These are phyloP conservation scores for Fregata magnificens DNA, from an alignment of 2,113 vertebrate genomes.

Conservation along the genomic window DNA sequence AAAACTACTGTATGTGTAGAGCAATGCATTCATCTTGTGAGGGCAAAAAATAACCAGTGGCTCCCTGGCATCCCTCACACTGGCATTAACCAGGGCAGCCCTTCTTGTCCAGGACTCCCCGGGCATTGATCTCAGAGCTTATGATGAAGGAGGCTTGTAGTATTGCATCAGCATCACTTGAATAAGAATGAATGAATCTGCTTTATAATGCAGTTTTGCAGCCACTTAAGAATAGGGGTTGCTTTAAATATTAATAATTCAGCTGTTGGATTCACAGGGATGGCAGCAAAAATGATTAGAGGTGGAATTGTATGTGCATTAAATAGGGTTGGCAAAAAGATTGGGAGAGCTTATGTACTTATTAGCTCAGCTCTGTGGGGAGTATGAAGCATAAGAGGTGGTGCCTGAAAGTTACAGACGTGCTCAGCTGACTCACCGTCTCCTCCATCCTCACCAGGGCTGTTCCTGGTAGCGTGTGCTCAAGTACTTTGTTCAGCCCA, in stretches of 20 bases:
- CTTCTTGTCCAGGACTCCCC: neutral
- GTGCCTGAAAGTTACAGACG: neutral
- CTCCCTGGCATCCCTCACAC: neutral
- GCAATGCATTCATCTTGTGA: neutral
- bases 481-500: neutral
- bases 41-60: neutral
- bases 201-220: neutral
- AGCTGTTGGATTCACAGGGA: neutral
- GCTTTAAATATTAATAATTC: neutral
- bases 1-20: neutral
- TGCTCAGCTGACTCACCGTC: neutral
- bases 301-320: neutral
- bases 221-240: neutral
- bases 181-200: neutral
- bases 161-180: neutral
- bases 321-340: neutral
- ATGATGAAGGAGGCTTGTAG: neutral
- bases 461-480: fast-evolving
- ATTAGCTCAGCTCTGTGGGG: neutral
- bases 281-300: neutral
- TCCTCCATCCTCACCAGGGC: neutral
- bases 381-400: neutral
- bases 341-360: neutral
- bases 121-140: neutral
- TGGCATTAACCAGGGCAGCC: neutral